Evolutionary conservation across 2,888 invertebrate genomes (phyloP), one percentile per base, ranked within the genome.

Genomic region (Ephialtes manifestator): DNA sequence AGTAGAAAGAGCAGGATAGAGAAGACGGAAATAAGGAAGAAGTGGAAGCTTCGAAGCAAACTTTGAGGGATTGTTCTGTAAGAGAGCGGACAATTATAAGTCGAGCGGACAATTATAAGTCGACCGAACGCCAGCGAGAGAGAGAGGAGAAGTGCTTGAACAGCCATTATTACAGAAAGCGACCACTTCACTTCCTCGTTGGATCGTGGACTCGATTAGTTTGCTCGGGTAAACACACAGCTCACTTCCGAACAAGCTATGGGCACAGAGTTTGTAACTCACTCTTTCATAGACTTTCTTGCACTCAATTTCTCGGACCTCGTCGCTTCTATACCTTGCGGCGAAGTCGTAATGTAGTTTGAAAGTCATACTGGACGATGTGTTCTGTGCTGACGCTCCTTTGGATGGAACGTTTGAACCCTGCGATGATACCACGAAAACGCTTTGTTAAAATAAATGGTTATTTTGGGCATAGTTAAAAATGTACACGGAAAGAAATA

Each of bases 21-120:
- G 18, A 7, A 53, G 39, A 46, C 82, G 63, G 65, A 55, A 77
- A 46, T 55, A 63, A 76, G 75, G 15, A 53, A 71, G 24, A 71
- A 60, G 79, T 18, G 15, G 63, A 82, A 71, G 82, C 77, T 82
- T 77, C 65, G 71, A 43, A 67, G 77, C 71, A 82, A 77, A 77
- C 76, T 77, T 65, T 77, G 48, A 51, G 68, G 63, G 76, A 55
- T 39, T 18, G 31, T 43, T 46, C n/a, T 46, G 81, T 48, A 75
- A 74, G 68, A 74, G 58, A 77, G 60, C 70, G 48, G 55, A 77
- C 77, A 71, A 77, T 71, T 82, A 82, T 77, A 82, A 76, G 76
- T 77, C 65, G 71, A 67, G 63, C 71, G 71, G 48, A 63, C 63
- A 70, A 76, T 70, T 81, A 81, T 76, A 81, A 75, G 75, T 76